Percentiles rank a stretch among this genome's conserved stretches.
These are phyloP conservation scores for Babylonia areolata DNA, from an alignment of 1,140 invertebrate genomes.

Conservation along the genomic window DNA sequence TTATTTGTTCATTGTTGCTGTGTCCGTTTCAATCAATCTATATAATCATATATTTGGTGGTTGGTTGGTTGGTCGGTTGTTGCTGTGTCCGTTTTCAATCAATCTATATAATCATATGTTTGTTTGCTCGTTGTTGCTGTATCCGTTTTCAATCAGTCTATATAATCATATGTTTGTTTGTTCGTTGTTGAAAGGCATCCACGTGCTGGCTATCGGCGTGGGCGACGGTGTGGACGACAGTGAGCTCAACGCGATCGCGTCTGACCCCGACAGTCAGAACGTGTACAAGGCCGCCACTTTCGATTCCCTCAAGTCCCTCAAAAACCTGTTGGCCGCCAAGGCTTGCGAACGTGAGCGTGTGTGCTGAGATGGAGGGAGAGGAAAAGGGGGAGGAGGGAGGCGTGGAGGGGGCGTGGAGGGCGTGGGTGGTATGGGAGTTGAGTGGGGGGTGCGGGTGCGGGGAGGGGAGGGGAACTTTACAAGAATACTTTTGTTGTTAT, in stretches of 20 bases:
- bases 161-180: too few relatives aligned
- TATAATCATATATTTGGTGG: too few relatives aligned
- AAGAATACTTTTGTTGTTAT: too few relatives aligned
- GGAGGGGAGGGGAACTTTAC: too few relatives aligned
- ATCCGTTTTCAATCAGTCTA: too few relatives aligned
- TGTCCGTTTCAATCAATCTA: too few relatives aligned
- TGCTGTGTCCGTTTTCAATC: too few relatives aligned
- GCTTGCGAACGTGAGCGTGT: slow-evolving; percentile 57
- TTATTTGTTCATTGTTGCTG: too few relatives aligned
- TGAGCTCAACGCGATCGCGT: slow-evolving; percentile 59
- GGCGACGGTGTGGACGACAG: slow-evolving; percentile 51
- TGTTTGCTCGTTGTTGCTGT: too few relatives aligned
- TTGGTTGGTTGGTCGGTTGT: too few relatives aligned
- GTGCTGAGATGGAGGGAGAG: background rate
- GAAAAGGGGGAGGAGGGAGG: background rate
- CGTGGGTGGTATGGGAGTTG: background rate
- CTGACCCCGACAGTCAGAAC: slow-evolving; percentile 56
- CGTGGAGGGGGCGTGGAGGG: background rate
- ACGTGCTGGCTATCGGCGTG: slow-evolving; percentile 59
- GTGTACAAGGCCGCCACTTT: slow-evolving; percentile 65
- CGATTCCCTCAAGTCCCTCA: slow-evolving; percentile 63
- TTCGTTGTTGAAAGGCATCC: slow-evolving; percentile 42
- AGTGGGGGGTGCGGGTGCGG: background rate
- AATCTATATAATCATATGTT: too few relatives aligned
- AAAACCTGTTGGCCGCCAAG: slow-evolving; percentile 58